Conservation (phyloP, 2,888 invertebrate species). For the Phorcus lineatus region DNA sequence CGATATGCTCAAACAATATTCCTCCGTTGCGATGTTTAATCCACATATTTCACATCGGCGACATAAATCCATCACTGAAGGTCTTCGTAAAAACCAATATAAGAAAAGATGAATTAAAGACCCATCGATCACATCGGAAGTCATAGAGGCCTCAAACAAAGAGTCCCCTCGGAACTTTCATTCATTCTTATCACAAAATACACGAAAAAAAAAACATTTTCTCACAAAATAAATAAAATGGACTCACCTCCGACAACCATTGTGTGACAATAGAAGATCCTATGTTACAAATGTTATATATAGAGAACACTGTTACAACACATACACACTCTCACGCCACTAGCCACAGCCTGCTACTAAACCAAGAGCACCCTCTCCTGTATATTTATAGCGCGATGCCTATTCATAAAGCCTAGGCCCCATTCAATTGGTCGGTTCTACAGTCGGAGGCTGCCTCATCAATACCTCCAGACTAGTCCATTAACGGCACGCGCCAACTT, state of each 20-base stretch:
- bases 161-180: background rate
- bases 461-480: conserved; percentile 27
- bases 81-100: too few relatives aligned
- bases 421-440: conserved; percentile 29
- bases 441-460: conserved; percentile 15
- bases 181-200: background rate
- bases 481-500: conserved; percentile 22
- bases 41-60: too few relatives aligned
- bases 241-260: conserved; percentile 32
- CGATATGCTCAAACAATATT: too few relatives aligned
- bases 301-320: conserved; percentile 20
- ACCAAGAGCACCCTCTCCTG: background rate
- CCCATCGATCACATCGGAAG: too few relatives aligned
- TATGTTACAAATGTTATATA: conserved; percentile 23
- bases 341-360: conserved; percentile 18
- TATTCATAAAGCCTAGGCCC: conserved; percentile 26
- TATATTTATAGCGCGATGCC: conserved; percentile 34
- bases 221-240: background rate
- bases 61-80: too few relatives aligned
- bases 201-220: background rate
- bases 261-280: conserved; percentile 10
- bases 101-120: too few relatives aligned
- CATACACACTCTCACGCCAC: conserved; percentile 19
- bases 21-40: too few relatives aligned
- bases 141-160: background rate